A percentile compares a stretch with the other conserved stretches of the same genome.
These are phyloP conservation scores for Poicephalus meyeri DNA, from an alignment of 2,113 vertebrate genomes.

Conservation along the genomic window DNA sequence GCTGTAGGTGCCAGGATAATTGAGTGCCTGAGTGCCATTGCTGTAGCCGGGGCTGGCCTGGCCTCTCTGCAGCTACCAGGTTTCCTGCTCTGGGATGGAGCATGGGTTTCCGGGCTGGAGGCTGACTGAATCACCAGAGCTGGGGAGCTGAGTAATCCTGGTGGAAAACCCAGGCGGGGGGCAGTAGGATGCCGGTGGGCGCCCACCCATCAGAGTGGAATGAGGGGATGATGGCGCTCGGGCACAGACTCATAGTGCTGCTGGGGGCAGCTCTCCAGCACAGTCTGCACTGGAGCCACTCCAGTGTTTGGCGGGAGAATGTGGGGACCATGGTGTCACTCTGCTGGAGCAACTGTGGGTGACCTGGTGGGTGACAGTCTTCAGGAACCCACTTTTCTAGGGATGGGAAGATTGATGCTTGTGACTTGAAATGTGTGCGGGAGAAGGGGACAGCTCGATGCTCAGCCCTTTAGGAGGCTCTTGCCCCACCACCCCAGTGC, in stretches of 20 bases:
- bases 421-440: background rate
- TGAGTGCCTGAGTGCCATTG: fast-evolving
- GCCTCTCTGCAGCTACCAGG: background rate
- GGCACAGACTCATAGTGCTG: fast-evolving
- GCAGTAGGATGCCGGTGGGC: background rate
- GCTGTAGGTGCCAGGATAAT: background rate
- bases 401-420: background rate
- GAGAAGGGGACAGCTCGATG: background rate
- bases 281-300: fast-evolving
- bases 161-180: background rate
- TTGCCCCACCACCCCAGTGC: background rate
- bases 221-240: background rate
- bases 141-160: conserved; percentile 1
- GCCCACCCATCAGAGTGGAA: fast-evolving
- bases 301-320: background rate
- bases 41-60: background rate
- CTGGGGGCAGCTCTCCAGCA: fast-evolving
- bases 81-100: background rate
- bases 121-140: conserved; percentile 18
- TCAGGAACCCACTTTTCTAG: background rate
- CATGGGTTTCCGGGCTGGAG: background rate
- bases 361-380: fast-evolving
- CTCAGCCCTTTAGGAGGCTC: fast-evolving
- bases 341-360: fast-evolving
- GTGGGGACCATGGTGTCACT: fast-evolving